Base-by-base conservation (phyloP, 2,113 vertebrate genomes). In the Paraplagusia blochii region DNA sequence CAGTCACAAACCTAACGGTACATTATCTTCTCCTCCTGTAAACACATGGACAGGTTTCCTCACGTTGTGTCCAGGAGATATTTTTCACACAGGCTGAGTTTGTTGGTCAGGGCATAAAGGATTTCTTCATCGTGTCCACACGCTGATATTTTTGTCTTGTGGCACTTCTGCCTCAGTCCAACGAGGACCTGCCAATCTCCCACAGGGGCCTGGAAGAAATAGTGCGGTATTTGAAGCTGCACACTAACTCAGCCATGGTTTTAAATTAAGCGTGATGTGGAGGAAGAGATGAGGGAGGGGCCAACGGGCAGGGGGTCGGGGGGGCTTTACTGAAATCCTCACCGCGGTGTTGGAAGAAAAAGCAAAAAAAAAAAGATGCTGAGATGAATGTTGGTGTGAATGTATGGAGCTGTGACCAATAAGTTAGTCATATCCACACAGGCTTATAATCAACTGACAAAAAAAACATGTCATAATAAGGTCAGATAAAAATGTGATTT, bases 251-350 rank as follows among this genome's bases (percentile, higher is more conserved):
- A 87, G 89, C 89, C 84, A 85, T 66, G 84, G 79, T 77, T 82
- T 90, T 87, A 90, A 91, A 91, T 90, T 89, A 90, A 89, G 82
- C 86, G 77, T 87, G 85, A 86, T 88, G 82, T 78, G 76, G 18
- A 11, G 63, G 55, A 55, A 4, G 10, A 22, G 58, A 43, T 7
- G 34, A 3, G 15, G 35, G 11, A 34, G 14, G 49, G 49, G 7
- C 45, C 2, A 29, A n/a, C n/a, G n/a, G n/a, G 22, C 22, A 29
- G 22, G 22, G 22, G 6, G 22, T 4, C 3, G 67, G 33, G 14
- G 34, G 14, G 17, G 6, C 18, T 67, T 63, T 74, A 83, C 76
- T 81, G 58, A 84, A 86, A 76, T 75, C 69, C 60, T 59, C 77
- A 69, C 72, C 77, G 83, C 79, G 45, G 49, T 58, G 49, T 77